Evolutionary conservation across 2,797 vertebrate genomes (phyloP).

Genomic region (Peromyscus attwateri): DNA sequence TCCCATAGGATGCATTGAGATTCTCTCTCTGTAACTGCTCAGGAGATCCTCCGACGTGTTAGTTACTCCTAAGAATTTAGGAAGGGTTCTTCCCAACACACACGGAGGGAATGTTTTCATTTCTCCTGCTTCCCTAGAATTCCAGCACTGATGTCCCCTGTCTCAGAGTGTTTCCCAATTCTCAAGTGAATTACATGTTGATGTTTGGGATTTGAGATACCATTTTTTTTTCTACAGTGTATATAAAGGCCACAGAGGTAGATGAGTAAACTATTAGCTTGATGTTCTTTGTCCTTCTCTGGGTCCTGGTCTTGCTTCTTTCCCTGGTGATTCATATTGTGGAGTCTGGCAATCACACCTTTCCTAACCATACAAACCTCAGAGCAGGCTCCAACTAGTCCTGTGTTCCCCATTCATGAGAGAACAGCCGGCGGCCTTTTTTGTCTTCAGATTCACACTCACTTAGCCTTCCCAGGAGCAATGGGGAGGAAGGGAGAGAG

Average conservation of each 20-base stretch:
- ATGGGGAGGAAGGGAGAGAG: background rate
- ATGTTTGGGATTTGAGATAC: background rate
- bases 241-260: background rate
- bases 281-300: background rate
- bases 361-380: background rate
- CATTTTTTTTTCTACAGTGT: background rate
- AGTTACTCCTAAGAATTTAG: background rate
- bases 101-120: background rate
- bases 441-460: slow-evolving; percentile 1
- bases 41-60: background rate
- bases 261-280: background rate
- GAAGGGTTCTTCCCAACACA: background rate
- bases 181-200: background rate
- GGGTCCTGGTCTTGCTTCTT: background rate
- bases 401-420: background rate
- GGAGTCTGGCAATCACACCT: background rate
- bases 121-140: background rate
- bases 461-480: slow-evolving; percentile 41
- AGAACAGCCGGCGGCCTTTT: background rate
- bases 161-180: background rate
- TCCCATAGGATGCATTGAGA: background rate
- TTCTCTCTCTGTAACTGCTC: background rate
- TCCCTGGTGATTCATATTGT: background rate
- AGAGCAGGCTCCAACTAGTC: background rate
- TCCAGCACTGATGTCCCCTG: background rate